Conservation (phyloP, 2,888 invertebrate species). For the Parascotia fuliginaria region DNA sequence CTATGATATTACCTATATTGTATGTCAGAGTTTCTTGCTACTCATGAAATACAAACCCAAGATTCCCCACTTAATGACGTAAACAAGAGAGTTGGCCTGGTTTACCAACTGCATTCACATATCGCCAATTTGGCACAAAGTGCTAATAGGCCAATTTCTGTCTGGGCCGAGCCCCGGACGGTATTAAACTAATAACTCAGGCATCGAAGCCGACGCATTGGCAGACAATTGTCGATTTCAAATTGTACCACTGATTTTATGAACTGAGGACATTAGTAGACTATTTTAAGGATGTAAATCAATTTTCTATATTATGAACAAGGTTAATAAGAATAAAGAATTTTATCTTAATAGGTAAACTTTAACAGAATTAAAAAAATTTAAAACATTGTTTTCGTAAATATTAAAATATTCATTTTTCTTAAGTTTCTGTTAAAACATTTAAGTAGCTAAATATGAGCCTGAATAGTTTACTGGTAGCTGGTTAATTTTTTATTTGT, state of each 20-base stretch:
- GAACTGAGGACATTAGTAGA: conserved; percentile 10
- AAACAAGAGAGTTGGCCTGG: conserved; percentile 12
- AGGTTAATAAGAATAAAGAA: neutral
- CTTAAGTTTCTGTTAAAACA: too few species aligned
- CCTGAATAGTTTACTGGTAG: too few species aligned
- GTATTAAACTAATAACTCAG: conserved; percentile 44
- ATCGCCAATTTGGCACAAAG: conserved; percentile 46
- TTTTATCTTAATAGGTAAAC: neutral
- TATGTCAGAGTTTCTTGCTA: neutral
- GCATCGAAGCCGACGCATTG: conserved; percentile 25
- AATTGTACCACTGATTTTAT: conserved; percentile 21
- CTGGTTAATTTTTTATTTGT: too few species aligned
- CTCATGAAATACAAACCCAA: neutral
- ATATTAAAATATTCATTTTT: neutral
- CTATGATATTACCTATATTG: neutral
- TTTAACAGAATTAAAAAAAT: neutral
- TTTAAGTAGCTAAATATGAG: too few species aligned
- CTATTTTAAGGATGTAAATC: neutral
- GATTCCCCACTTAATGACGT: conserved; percentile 3
- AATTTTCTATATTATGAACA: neutral
- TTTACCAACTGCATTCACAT: conserved; percentile 23
- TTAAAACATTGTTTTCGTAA: neutral
- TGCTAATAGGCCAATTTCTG: conserved; percentile 48
- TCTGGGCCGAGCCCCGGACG: conserved; percentile 15
- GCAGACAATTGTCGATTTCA: conserved; percentile 8